phyloP scores from a whole-genome alignment of 2,797 vertebrate genomes.

The Lepidocolaptes lacrymiger region DNA sequence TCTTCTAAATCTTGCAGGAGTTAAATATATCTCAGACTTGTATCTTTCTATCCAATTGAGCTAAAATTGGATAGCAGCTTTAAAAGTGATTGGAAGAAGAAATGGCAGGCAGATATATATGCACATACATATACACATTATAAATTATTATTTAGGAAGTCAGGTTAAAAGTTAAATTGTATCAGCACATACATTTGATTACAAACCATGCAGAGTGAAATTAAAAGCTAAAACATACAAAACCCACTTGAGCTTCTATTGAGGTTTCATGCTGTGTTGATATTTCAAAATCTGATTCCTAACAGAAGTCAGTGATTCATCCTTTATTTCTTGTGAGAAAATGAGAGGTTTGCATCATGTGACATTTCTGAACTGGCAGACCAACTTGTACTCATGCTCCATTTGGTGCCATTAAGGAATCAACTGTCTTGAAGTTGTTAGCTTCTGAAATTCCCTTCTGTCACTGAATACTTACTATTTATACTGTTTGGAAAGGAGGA shows the following conservation, averaged over 20 bases:
- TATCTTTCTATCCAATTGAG: not conserved
- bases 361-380: conserved; percentile 22
- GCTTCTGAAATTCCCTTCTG: conserved; percentile 34
- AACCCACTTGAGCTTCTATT: not conserved
- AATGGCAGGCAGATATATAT: not conserved
- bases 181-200: not conserved
- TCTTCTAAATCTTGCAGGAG: not conserved
- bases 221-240: not conserved
- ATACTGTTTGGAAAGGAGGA: not conserved
- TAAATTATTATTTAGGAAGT: not conserved
- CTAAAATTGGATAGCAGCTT: not conserved
- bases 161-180: not conserved
- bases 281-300: conserved; percentile 15
- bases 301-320: conserved; percentile 33
- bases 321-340: not conserved
- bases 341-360: not conserved
- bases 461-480: conserved; percentile 1
- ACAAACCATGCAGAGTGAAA: not conserved
- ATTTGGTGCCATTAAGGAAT: conserved; percentile 42
- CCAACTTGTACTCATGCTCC: conserved; percentile 11
- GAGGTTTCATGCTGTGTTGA: not conserved
- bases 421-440: not conserved
- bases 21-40: not conserved
- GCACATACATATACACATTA: not conserved
- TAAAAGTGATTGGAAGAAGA: not conserved